Evolutionary conservation across 2,797 vertebrate species (phyloP).

Genomic region (Sarcophilus harrisii): DNA sequence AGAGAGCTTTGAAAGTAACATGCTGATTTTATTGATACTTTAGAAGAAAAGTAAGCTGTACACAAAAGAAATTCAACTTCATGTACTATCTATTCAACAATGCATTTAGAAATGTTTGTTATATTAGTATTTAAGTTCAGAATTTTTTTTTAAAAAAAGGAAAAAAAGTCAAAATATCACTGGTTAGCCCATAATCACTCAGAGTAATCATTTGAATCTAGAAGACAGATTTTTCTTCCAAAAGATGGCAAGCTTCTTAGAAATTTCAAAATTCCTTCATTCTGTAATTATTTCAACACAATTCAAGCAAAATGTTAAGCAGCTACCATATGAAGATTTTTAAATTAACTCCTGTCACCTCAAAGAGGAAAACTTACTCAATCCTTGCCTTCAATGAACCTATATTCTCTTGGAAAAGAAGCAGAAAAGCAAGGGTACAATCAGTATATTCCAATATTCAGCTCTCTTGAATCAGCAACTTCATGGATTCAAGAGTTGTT

Average conservation of each 20-base stretch:
- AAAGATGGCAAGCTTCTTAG: background rate
- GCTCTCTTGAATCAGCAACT: background rate
- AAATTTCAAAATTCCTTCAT: background rate
- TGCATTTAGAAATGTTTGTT: background rate
- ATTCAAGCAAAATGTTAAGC: background rate
- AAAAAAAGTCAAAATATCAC: background rate
- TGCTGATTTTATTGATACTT: background rate
- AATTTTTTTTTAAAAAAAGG: background rate
- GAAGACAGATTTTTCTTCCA: background rate
- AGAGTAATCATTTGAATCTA: background rate
- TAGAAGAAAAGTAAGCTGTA: background rate
- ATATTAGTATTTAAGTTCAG: background rate
- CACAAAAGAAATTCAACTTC: background rate
- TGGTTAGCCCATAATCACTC: no score
- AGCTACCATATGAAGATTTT: background rate
- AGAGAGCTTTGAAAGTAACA: background rate
- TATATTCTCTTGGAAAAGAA: background rate
- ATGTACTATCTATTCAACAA: background rate
- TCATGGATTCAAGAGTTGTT: background rate
- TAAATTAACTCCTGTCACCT: background rate
- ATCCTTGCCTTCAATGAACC: background rate
- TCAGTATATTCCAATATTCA: background rate
- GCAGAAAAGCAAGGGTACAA: background rate
- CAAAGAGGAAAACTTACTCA: background rate
- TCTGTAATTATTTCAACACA: background rate